Base-by-base conservation (phyloP, 1,140 invertebrate genomes). In the Drosophila orosa region DNA sequence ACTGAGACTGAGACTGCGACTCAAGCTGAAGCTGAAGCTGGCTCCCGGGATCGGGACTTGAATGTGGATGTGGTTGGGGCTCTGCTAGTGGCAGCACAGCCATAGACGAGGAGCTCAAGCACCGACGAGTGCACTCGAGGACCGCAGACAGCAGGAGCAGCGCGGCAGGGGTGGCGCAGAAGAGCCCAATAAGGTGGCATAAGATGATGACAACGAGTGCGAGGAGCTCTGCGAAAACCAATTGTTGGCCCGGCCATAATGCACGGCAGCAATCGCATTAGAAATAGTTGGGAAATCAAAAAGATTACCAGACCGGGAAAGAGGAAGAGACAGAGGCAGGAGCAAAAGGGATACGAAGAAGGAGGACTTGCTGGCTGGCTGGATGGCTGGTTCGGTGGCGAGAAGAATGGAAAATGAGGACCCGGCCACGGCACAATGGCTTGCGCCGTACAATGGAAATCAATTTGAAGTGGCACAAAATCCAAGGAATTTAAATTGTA, bases 231-330 rank as follows among this genome's bases (percentile, higher is more conserved):
- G 58, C 66, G 89, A 74, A 62, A 78, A 74, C 80, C 84, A 90
- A 89, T 89, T 89, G 84, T 84, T 80, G 52, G 72, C 37, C 58
- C 37, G 57, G 39, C 54, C 59, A 60, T 74, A 86, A 78, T 86
- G 82, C 83, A 81, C 65, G 76, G 67, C 76, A 74, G 84, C 83
- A 84, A 87, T 87, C 84, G 85, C 85, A 87, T 87, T 89, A 87
- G 77, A 84, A 87, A 87, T 90, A 87, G 84, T 89, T 89, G 77
- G 82, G 69, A 80, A 90, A 89, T 84, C 84, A 87, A 87, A 87
- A 80, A 78, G 84, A 89, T 84, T 89, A 84, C 74, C 59, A 76
- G 84, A 79, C 62, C 44, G 60, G 39, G 27, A 33, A 48, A 19
- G 31, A 15, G 24, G 17, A 10, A 27, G 19, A 37, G 22, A 33